These are phyloP conservation scores for Taenaris catops DNA, from an alignment of 2,888 invertebrate genomes.

Conservation along the genomic window DNA sequence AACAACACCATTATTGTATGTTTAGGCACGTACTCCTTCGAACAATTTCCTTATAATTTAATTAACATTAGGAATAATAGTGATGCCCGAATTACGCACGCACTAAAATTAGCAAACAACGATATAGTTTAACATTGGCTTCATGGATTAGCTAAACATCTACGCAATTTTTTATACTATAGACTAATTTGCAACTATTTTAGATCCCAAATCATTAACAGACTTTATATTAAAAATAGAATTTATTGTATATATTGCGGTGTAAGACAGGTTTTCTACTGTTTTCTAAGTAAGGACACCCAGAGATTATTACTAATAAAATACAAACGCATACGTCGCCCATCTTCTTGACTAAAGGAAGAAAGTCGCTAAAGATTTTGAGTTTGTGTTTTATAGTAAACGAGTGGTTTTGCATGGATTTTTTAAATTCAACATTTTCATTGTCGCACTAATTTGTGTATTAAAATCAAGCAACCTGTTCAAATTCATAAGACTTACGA, in stretches of 20 bases:
- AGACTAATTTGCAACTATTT: constrained; percentile 13
- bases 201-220: constrained; percentile 23
- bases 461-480: no score
- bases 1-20: constrained; percentile 65
- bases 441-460: no score
- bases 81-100: constrained; percentile 18
- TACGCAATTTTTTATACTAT: constrained; percentile 17
- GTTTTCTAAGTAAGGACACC: not conserved
- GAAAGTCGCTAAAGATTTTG: no score
- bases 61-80: constrained; percentile 24
- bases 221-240: constrained; percentile 3
- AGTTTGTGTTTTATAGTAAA: no score
- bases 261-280: not conserved
- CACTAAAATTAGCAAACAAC: constrained; percentile 14
- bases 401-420: no score
- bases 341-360: no score
- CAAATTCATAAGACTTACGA: no score
- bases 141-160: constrained; percentile 18
- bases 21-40: constrained; percentile 70
- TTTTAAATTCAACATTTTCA: no score
- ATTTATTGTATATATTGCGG: not conserved
- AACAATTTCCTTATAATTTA: constrained; percentile 42
- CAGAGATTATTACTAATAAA: not conserved
- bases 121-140: constrained; percentile 19
- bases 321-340: no score